These are phyloP conservation scores for Operophtera brumata DNA, from an alignment of 2,888 invertebrate genomes.

Conservation along the genomic window DNA sequence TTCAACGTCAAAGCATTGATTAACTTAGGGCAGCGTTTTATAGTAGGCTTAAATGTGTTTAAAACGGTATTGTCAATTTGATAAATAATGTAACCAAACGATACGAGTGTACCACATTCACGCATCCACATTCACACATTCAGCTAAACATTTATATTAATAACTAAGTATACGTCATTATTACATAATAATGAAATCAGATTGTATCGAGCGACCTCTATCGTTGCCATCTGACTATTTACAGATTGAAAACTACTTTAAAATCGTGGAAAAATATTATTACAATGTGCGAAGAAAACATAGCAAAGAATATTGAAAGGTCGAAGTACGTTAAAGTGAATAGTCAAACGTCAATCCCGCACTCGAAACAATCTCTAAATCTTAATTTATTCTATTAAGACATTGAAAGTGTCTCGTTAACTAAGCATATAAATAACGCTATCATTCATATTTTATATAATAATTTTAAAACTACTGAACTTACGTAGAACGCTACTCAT, in stretches of 20 bases:
- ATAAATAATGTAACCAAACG: slow-evolving; percentile 54
- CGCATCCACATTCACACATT: slow-evolving; percentile 73
- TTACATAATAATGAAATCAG: slow-evolving; percentile 68
- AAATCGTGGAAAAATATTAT: slow-evolving; percentile 13
- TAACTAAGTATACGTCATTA: slow-evolving; percentile 75
- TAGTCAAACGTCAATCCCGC: slow-evolving; percentile 71
- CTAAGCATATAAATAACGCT: slow-evolving; percentile 80
- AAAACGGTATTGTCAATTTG: slow-evolving; percentile 50
- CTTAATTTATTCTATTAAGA: slow-evolving; percentile 71
- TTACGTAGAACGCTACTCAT: slow-evolving; percentile 68
- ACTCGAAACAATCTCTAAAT: slow-evolving; percentile 64
- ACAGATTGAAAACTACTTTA: slow-evolving; percentile 4
- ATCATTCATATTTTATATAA: slow-evolving; percentile 70
- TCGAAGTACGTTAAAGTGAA: background rate
- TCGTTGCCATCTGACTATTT: slow-evolving; percentile 69
- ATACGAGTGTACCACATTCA: slow-evolving; percentile 72
- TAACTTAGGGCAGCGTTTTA: background rate
- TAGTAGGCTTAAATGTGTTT: slow-evolving; percentile 10
- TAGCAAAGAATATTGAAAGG: background rate
- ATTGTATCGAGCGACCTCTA: slow-evolving; percentile 60
- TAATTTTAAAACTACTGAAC: slow-evolving; percentile 71
- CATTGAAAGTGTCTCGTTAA: slow-evolving; percentile 69
- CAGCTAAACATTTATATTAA: slow-evolving; percentile 80
- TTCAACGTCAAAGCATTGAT: background rate
- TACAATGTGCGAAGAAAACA: slow-evolving; percentile 1